phyloP scores from a whole-genome alignment of 1,140 invertebrate genomes.

The Lineus longissimus region DNA sequence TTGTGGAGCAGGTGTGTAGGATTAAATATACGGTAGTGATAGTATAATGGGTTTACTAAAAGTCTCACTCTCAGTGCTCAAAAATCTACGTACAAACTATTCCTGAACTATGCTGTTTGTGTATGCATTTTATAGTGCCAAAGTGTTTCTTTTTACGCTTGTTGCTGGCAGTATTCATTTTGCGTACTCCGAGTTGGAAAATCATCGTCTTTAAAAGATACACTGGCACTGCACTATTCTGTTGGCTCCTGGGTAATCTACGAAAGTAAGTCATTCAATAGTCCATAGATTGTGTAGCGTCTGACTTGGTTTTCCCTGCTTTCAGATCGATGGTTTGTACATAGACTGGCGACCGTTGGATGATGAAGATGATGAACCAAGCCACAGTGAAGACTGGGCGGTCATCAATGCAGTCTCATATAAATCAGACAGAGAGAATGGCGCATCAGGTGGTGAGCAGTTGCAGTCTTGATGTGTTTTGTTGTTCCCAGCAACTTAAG shows the following conservation, averaged over 20 bases:
- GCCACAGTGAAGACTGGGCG: slow-evolving; percentile 47
- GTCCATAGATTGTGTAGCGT: neutral
- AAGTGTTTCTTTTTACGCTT: too few species aligned
- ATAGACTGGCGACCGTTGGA: slow-evolving; percentile 54
- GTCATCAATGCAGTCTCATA: slow-evolving; percentile 46
- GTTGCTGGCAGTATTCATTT: too few species aligned
- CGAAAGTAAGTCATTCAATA: neutral
- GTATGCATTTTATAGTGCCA: too few species aligned
- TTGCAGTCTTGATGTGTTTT: neutral
- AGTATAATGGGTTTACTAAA: slow-evolving; percentile 1
- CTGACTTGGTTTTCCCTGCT: slow-evolving; percentile 11
- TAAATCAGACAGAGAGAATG: slow-evolving; percentile 45
- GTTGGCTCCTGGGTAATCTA: neutral
- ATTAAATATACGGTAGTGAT: neutral
- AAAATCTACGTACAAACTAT: too few species aligned
- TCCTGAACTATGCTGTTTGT: too few species aligned
- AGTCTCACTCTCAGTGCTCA: neutral
- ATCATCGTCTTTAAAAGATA: neutral
- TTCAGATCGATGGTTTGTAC: slow-evolving; percentile 48
- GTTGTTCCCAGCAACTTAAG: neutral
- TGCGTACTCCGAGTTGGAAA: too few species aligned
- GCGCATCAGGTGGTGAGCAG: slow-evolving; percentile 30
- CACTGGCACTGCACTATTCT: neutral
- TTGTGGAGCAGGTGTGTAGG: slow-evolving; percentile 44
- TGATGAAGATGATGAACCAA: slow-evolving; percentile 31